phyloP scores from a whole-genome alignment of 2,888 invertebrate genomes.

The Polyommatus iphigenia region DNA sequence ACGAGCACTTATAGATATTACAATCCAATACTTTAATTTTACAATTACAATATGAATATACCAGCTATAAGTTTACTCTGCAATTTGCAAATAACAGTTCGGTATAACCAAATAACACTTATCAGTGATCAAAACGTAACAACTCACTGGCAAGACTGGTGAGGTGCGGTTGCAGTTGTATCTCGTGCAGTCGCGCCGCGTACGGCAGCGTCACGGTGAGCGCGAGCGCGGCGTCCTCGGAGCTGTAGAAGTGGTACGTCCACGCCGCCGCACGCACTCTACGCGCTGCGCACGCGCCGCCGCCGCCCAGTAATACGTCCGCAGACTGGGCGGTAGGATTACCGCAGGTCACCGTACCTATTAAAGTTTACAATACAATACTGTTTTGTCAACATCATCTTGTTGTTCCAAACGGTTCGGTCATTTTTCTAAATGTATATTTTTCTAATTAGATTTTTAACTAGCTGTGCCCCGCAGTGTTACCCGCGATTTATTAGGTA shows the following conservation, averaged over 20 bases:
- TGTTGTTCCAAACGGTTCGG: background rate
- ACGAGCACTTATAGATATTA: too few relatives aligned
- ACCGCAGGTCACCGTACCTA: conserved; percentile 86
- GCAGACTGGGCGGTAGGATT: conserved; percentile 94
- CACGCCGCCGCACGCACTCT: conserved; percentile 95
- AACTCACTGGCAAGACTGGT: conserved; percentile 87
- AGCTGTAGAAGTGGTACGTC: conserved; percentile 97
- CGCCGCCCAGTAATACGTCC: conserved; percentile 90
- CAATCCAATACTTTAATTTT: too few relatives aligned
- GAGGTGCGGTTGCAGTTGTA: conserved; percentile 92
- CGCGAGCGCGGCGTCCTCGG: conserved; percentile 91
- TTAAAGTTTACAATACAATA: background rate
- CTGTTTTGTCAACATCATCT: too few relatives aligned
- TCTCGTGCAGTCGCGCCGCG: conserved; percentile 92
- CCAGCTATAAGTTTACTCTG: too few relatives aligned
- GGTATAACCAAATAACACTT: background rate
- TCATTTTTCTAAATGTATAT: too few relatives aligned
- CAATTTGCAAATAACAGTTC: too few relatives aligned
- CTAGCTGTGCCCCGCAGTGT: too few relatives aligned
- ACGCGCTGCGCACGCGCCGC: conserved; percentile 87
- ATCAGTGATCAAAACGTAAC: conserved; percentile 45
- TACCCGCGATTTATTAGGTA: too few relatives aligned
- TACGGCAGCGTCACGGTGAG: conserved; percentile 92
- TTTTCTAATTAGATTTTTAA: too few relatives aligned
- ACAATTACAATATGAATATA: too few relatives aligned